Evolutionary conservation across 1,140 invertebrate genomes (phyloP).

Genomic region (Pemphigus obesinymphae): DNA sequence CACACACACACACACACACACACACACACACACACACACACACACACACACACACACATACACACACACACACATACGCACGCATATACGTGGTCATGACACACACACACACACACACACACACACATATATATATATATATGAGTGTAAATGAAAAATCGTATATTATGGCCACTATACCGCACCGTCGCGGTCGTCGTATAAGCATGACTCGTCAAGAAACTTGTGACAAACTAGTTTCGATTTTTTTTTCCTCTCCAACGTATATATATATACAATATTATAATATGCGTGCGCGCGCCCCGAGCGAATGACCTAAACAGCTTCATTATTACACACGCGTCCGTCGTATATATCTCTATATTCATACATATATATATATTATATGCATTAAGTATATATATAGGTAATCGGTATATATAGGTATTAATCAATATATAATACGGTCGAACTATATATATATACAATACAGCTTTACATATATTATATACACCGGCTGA

Average conservation of each 20-base stretch:
- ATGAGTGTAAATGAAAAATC: constrained; percentile 34
- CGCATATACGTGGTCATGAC: background rate
- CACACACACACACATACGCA: background rate
- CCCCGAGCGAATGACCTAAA: constrained; percentile 38
- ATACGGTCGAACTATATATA: too few species aligned
- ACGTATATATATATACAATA: background rate
- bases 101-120: background rate
- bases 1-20: background rate
- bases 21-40: background rate
- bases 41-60: too few species aligned
- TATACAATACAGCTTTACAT: too few species aligned
- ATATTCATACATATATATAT: too few species aligned
- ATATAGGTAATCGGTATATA: too few species aligned
- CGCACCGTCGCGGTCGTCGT: background rate
- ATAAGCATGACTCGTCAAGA: constrained; percentile 34
- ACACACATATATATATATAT: background rate
- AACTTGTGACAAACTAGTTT: constrained; percentile 39
- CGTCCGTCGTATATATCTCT: background rate
- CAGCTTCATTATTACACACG: constrained; percentile 31
- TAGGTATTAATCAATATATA: too few species aligned
- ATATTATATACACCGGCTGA: too few species aligned
- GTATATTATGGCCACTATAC: background rate
- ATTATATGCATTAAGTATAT: too few species aligned
- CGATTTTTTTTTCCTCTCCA: background rate
- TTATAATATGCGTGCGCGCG: background rate